Evolutionary conservation across 1,140 invertebrate genomes (phyloP).

Genomic region (Limonius californicus): DNA sequence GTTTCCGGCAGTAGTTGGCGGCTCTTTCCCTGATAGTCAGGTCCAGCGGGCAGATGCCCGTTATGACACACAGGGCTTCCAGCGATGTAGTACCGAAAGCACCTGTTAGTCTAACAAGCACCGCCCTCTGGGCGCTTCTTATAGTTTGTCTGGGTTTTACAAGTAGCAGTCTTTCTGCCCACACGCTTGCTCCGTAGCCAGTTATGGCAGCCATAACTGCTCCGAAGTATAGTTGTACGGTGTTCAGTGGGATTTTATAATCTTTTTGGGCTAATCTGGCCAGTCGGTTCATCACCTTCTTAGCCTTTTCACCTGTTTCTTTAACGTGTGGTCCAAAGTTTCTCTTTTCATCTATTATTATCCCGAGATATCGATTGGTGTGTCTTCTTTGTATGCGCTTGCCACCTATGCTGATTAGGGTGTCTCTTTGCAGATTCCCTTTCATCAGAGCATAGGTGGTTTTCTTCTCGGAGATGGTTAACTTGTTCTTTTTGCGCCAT

Average conservation of each 20-base stretch:
- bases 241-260: neutral
- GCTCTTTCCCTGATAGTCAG: constrained; percentile 1
- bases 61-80: constrained; percentile 1
- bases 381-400: too few relatives aligned
- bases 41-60: constrained; percentile 5
- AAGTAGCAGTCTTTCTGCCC: neutral
- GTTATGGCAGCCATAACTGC: neutral
- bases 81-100: constrained; percentile 5
- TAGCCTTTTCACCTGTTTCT: neutral
- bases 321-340: neutral
- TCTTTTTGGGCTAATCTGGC: neutral
- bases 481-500: neutral
- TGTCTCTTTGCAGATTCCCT: too few relatives aligned
- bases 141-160: neutral
- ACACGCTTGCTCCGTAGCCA: constrained; percentile 10
- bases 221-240: neutral
- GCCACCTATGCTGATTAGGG: too few relatives aligned
- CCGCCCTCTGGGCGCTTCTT: neutral
- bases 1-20: constrained; percentile 13
- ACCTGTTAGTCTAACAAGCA: neutral
- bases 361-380: too few relatives aligned
- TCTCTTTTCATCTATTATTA: too few relatives aligned
- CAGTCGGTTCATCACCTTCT: neutral
- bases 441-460: neutral
- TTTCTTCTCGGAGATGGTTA: neutral